Evolutionary conservation across 2,888 invertebrate genomes (phyloP), one percentile per base, ranked within the genome.

Genomic region (Chelonus formosanus): DNA sequence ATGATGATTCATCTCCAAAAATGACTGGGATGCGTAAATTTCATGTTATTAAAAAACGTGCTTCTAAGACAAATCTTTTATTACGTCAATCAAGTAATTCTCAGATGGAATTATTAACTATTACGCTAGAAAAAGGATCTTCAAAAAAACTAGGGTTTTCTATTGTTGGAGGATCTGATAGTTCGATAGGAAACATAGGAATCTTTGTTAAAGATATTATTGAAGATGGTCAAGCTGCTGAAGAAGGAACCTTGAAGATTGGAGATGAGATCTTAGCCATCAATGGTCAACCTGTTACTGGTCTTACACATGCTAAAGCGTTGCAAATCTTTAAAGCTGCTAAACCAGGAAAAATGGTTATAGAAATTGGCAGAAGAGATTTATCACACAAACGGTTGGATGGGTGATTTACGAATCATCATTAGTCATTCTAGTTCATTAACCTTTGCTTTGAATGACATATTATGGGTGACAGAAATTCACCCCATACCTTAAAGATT

Each of bases 161-260:
- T 56, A 89, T 90, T 57, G 90, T 90, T 5, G 90, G 90, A 2
- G 90, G 90, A 0, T 84, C 86, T 36, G 90, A 90, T 74, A 89
- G 89, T 6, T 86, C 86, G 4, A 87, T 87, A 74, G 89, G 89
- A 4, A 86, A 85, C 67, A 87, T 88, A 84, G 90, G 90, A 0
- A 89, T 90, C 69, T 89, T 87, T 75, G 88, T 90, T 47, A 88
- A 89, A 76, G 87, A 88, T 36, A 87, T 90, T 45, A 86, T 88
- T 75, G 85, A 86, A n/a, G 84, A 85, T 8, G 90, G 90, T 5
- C 87, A 89, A 71, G 89, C 90, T 3, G 88, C 88, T 3, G 88
- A 89, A 68, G 87, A 87, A 73, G 88, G 88, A 5, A 85, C 85
- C 53, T 83, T 90, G 6, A 85, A 85, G 75, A 87, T 87, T 80